These are phyloP conservation scores for Phasia obesa DNA, from an alignment of 2,888 invertebrate genomes.

Conservation along the genomic window DNA sequence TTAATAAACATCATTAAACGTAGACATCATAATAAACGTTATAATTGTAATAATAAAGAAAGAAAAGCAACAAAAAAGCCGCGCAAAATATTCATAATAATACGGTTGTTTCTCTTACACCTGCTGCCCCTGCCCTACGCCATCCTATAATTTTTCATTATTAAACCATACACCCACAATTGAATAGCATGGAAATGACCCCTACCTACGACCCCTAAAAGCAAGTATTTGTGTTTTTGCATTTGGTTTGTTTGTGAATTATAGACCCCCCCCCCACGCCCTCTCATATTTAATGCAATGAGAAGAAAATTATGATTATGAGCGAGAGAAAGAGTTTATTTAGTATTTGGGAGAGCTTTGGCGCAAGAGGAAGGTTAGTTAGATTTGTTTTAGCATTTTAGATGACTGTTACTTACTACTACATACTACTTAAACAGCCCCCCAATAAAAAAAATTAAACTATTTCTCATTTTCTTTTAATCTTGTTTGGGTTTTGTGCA, in stretches of 20 bases:
- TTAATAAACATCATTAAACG: constrained; percentile 14
- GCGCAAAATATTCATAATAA: constrained; percentile 45
- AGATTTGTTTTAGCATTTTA: constrained; percentile 53
- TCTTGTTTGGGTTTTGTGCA: constrained; percentile 45
- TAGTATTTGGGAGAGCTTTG: constrained; percentile 41
- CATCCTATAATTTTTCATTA: constrained; percentile 3
- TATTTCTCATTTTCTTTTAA: constrained; percentile 46
- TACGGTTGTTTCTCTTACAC: constrained; percentile 9
- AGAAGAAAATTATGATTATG: constrained; percentile 39
- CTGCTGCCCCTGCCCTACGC: neutral
- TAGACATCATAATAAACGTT: constrained; percentile 43
- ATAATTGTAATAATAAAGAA: constrained; percentile 26
- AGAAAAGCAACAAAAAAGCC: constrained; percentile 37
- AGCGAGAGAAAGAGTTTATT: constrained; percentile 16
- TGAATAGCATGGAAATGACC: constrained; percentile 45
- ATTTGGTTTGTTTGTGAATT: constrained; percentile 39
- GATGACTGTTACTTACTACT: constrained; percentile 46
- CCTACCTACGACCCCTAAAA: constrained; percentile 57
- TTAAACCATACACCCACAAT: constrained; percentile 41
- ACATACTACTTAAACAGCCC: constrained; percentile 24
- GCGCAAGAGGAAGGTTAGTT: constrained; percentile 32
- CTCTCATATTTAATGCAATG: constrained; percentile 38
- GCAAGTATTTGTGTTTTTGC: constrained; percentile 17
- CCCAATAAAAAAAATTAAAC: constrained; percentile 16
- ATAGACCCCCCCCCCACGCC: constrained; percentile 3